Evolutionary conservation across 2,888 invertebrate species (phyloP).

Genomic region (Drosophila lacicola): DNA sequence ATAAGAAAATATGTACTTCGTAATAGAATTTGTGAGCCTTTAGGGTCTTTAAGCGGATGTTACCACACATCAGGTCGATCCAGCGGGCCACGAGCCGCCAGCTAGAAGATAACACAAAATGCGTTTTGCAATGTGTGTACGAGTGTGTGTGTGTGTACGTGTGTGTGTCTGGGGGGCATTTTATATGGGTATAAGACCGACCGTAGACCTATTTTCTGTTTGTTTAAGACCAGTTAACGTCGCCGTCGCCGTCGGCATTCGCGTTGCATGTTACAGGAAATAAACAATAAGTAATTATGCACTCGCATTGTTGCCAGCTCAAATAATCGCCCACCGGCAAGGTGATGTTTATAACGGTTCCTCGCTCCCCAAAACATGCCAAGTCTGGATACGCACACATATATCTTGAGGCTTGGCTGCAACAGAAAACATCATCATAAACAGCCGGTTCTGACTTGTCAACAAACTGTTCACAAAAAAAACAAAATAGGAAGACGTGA

Average conservation of each 20-base stretch:
- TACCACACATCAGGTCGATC: slow-evolving; percentile 29
- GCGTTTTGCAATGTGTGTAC: slow-evolving; percentile 72
- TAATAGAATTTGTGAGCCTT: slow-evolving; percentile 39
- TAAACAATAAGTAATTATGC: slow-evolving; percentile 74
- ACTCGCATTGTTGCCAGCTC: slow-evolving; percentile 43
- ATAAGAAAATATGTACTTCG: slow-evolving; percentile 29
- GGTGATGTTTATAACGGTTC: slow-evolving; percentile 56
- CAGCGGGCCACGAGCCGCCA: slow-evolving; percentile 11
- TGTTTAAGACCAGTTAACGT: slow-evolving; percentile 45
- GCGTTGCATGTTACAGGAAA: slow-evolving; percentile 75
- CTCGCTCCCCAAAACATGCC: slow-evolving; percentile 5
- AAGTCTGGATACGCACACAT: slow-evolving; percentile 27
- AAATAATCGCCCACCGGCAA: slow-evolving; percentile 37
- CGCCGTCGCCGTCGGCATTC: slow-evolving; percentile 41
- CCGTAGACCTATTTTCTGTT: slow-evolving; percentile 55
- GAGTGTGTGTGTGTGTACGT: background rate
- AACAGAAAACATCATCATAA: slow-evolving; percentile 67
- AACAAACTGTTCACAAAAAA: slow-evolving; percentile 48
- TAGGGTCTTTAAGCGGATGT: slow-evolving; percentile 42
- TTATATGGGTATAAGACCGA: slow-evolving; percentile 35
- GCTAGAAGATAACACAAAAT: slow-evolving; percentile 63
- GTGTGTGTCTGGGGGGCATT: slow-evolving; percentile 31
- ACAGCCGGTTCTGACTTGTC: slow-evolving; percentile 55
- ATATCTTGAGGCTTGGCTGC: slow-evolving; percentile 35
- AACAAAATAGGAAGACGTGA: background rate